Percentiles rank a stretch among this genome's conserved stretches.
Conservation (phyloP, 2,113 vertebrate genomes). For the Chaetops frenatus region DNA sequence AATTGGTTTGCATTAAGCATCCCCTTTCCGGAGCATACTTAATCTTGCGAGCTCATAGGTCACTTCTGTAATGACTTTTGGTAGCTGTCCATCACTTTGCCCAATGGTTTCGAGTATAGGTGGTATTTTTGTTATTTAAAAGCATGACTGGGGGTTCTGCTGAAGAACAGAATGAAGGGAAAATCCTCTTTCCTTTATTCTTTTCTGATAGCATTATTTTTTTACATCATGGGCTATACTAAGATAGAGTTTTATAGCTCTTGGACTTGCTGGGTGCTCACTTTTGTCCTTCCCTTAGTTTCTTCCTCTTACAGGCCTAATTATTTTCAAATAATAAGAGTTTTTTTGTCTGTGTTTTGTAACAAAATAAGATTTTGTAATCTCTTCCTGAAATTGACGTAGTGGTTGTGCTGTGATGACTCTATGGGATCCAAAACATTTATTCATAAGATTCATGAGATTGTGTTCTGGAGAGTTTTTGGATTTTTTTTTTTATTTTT, state of each 20-base stretch:
- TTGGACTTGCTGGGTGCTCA: background rate
- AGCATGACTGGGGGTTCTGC: background rate
- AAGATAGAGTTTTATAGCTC: background rate
- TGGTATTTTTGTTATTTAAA: background rate
- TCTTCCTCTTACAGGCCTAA: background rate
- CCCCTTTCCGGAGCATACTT: background rate
- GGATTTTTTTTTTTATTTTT: background rate
- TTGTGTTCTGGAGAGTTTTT: background rate
- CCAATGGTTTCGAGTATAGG: background rate
- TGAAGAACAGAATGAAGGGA: background rate
- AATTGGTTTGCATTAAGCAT: background rate
- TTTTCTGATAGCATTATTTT: background rate
- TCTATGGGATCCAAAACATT: background rate
- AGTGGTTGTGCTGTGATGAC: background rate
- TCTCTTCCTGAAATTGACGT: background rate
- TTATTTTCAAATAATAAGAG: background rate
- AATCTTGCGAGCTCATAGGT: background rate
- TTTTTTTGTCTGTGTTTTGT: background rate
- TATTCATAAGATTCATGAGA: background rate
- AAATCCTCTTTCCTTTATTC: background rate
- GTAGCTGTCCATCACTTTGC: background rate
- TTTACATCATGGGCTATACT: background rate
- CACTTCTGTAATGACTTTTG: background rate
- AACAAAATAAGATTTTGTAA: background rate
- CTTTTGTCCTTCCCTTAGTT: background rate